Evolutionary conservation across 2,888 invertebrate species (phyloP), one percentile per base, ranked within the genome.

Genomic region (Xestoiulus laeticollis): DNA sequence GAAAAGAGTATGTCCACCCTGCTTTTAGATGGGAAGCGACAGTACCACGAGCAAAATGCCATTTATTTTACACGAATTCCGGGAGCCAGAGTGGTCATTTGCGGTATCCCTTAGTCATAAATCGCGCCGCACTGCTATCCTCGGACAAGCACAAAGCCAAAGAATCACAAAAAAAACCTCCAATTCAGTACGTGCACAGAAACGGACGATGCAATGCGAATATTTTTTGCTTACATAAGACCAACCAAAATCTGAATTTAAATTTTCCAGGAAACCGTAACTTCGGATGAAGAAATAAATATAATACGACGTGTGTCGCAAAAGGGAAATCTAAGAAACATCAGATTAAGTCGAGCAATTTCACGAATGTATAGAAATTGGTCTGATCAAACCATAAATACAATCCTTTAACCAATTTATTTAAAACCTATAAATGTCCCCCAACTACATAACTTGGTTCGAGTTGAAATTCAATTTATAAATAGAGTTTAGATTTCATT

Each of bases 11-110:
- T n/a, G 26, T 10, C 26, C 26, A 10, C 0, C 6, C 1, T 68
- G 68, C 59, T 22, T 59, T 59, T 59, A 19, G 59, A 4, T 59
- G n/a, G 59, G 59, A 59, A n/a, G 59, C 59, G 59, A 59, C n/a
- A 68, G 68, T 68, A 68, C 68, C 22, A 5, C 22, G 10, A 68
- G 26, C 68, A 68, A 68, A 68, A 26, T 22, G 26, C 26, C 22
- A 68, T 68, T 68, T 68, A 68, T 68, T 68, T 68, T 26, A 68
- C 68, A 68, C 22, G 26, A 68, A 68, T 68, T 68, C 68, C 22
- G 68, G 26, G 68, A 68, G 68, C 68, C 68, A 68, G 68, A 68
- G 68, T 68, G 68, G 68, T 68, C 68, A 68, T 68, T 68, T 68
- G 68, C 68, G 68, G 68, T 68, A 68, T 68, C 68, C 22, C 68